Evolutionary conservation across 1,140 invertebrate genomes (phyloP).

Genomic region (Leptinotarsa defecta): DNA sequence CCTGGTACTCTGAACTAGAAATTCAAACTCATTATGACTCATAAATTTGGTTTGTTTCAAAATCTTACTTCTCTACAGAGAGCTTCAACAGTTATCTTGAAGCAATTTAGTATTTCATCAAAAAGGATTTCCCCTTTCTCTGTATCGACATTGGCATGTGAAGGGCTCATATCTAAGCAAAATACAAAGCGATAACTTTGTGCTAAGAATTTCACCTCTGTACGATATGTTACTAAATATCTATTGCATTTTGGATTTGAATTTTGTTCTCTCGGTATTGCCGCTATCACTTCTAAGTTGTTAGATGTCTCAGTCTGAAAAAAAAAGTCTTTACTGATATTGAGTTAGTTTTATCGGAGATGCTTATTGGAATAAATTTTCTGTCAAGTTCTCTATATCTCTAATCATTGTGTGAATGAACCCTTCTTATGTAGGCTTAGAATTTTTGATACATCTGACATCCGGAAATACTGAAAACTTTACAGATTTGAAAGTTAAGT

Average conservation of each 20-base stretch:
- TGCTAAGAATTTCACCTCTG: slow-evolving; percentile 61
- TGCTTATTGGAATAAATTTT: no score
- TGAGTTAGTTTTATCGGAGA: no score
- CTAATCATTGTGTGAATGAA: no score
- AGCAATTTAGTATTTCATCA: slow-evolving; percentile 69
- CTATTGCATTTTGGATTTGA: slow-evolving; percentile 61
- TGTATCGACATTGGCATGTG: slow-evolving; percentile 74
- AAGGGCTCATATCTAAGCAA: slow-evolving; percentile 82
- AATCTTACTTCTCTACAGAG: slow-evolving; percentile 67
- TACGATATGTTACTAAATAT: slow-evolving; percentile 61
- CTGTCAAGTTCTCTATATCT: no score
- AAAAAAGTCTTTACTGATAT: background rate
- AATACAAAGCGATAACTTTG: slow-evolving; percentile 74
- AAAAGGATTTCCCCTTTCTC: slow-evolving; percentile 70
- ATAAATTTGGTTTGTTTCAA: background rate
- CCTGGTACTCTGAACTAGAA: slow-evolving; percentile 74
- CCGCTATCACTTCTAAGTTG: slow-evolving; percentile 69
- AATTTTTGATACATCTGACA: no score
- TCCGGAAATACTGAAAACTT: no score
- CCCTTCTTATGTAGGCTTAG: no score
- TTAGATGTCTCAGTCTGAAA: slow-evolving; percentile 15
- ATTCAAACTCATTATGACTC: slow-evolving; percentile 32
- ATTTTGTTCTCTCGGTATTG: slow-evolving; percentile 66
- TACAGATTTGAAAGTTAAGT: no score
- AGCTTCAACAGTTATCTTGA: slow-evolving; percentile 68